Conservation (phyloP, 2,797 vertebrate genomes). For the Falco cherrug region DNA sequence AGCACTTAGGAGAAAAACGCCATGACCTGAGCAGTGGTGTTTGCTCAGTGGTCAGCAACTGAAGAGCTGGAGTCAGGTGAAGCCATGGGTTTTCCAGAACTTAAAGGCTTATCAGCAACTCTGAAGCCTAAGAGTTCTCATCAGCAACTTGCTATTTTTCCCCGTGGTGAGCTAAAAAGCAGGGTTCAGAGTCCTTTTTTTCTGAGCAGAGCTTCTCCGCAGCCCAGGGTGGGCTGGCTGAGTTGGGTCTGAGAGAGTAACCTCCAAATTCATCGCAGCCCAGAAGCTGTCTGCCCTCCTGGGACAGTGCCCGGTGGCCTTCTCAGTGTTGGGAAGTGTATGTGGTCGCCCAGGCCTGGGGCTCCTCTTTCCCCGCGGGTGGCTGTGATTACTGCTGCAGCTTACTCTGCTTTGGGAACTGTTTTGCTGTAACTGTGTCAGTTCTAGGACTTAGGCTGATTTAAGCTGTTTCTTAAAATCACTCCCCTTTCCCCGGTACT, state of each 20-base stretch:
- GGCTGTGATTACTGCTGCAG: neutral
- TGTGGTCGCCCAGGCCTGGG: neutral
- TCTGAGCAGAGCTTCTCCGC: accelerated
- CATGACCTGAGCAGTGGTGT: neutral
- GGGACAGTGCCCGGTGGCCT: neutral
- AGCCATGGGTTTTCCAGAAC: neutral
- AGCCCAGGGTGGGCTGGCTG: neutral
- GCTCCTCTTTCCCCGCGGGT: accelerated
- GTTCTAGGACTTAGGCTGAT: neutral
- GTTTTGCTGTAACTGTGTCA: neutral
- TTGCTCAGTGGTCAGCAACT: neutral
- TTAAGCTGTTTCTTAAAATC: neutral
- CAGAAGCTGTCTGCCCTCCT: neutral
- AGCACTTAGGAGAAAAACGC: neutral
- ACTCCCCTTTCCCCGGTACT: neutral
- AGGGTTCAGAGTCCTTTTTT: neutral
- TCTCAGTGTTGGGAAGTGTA: accelerated
- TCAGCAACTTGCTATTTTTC: neutral
- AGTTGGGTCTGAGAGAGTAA: neutral
- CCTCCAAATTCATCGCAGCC: neutral
- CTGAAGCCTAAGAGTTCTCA: neutral
- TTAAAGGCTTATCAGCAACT: neutral
- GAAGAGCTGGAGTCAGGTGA: neutral
- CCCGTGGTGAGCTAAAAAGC: neutral
- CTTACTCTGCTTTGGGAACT: neutral